A percentile compares a stretch with the other conserved stretches of the same genome.
These are phyloP conservation scores for Pardalotus punctatus DNA, from an alignment of 2,113 vertebrate species.

Conservation along the genomic window DNA sequence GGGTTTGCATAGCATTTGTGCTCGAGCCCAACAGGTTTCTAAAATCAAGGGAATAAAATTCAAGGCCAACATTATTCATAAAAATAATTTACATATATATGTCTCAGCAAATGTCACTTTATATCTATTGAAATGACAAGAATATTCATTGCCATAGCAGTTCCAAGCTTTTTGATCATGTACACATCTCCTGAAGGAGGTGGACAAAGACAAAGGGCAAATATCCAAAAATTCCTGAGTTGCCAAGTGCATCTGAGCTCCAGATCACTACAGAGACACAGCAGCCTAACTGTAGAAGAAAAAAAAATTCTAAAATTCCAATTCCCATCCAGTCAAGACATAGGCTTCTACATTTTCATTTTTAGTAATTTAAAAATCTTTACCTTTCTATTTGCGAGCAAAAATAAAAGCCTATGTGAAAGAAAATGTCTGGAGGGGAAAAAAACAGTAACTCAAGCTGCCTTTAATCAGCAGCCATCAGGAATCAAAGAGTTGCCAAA, in stretches of 20 bases:
- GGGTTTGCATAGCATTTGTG: not conserved
- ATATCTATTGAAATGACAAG: not conserved
- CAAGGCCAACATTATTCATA: not conserved
- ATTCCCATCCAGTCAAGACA: not conserved
- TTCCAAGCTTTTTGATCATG: not conserved
- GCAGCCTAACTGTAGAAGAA: not conserved
- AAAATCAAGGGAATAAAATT: not conserved
- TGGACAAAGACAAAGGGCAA: not conserved
- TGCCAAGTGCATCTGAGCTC: not conserved
- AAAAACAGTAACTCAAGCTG: not conserved
- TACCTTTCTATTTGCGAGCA: not conserved
- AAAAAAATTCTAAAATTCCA: not conserved
- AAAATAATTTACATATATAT: not conserved
- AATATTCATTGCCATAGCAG: not conserved
- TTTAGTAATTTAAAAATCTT: not conserved
- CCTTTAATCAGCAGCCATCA: not conserved
- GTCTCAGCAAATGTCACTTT: not conserved
- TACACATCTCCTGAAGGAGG: not conserved
- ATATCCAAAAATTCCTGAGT: not conserved
- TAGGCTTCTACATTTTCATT: not conserved
- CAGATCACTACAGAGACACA: not conserved
- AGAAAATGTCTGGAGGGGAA: not conserved
- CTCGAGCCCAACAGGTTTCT: not conserved
- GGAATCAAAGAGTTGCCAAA: not conserved
- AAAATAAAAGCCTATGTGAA: not conserved